Evolutionary conservation across 2,113 vertebrate species (phyloP).

Genomic region (Piaya cayana): DNA sequence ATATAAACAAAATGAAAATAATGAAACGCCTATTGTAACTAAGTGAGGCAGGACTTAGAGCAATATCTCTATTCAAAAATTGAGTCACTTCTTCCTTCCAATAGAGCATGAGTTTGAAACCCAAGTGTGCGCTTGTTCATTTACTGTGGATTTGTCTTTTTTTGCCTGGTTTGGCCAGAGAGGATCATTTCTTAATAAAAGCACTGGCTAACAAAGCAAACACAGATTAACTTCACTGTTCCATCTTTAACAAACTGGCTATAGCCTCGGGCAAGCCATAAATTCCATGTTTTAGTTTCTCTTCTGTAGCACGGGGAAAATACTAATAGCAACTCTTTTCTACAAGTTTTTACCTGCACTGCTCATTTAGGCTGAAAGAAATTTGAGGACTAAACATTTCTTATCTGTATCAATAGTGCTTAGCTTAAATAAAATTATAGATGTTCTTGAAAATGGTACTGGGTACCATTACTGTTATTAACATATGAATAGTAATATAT

Average conservation of each 20-base stretch:
- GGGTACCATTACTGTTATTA: neutral
- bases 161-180: neutral
- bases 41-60: slow-evolving; percentile 14
- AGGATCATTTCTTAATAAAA: neutral
- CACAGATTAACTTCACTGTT: neutral
- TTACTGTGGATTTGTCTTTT: neutral
- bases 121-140: neutral
- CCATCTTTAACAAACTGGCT: neutral
- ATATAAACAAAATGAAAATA: slow-evolving; percentile 50
- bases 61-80: neutral
- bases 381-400: neutral
- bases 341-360: neutral
- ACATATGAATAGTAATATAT: neutral
- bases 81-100: slow-evolving; percentile 30
- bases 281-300: neutral
- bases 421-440: neutral
- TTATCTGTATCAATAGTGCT: neutral
- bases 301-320: neutral
- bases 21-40: slow-evolving; percentile 39
- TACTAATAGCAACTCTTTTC: neutral
- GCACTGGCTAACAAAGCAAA: neutral
- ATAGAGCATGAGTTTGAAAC: neutral
- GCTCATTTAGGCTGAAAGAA: neutral
- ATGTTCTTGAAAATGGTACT: neutral
- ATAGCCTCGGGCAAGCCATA: neutral